A percentile compares a stretch with the other conserved stretches of the same genome.
phyloP scores from a whole-genome alignment of 2,797 vertebrate genomes.

The Ctenochaetus hawaiiensis region DNA sequence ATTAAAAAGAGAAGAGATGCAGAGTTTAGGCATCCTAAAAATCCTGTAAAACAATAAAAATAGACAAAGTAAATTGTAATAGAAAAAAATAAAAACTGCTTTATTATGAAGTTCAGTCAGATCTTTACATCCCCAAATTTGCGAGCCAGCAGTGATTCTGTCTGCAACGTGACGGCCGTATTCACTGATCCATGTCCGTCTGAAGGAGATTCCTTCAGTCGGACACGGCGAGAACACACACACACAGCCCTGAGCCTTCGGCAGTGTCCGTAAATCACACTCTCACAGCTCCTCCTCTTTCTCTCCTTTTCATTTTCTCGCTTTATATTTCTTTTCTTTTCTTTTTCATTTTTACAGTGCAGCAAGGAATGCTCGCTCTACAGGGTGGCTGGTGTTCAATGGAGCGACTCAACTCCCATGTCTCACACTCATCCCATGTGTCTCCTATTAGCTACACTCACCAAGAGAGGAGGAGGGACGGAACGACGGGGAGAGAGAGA shows the following conservation, averaged over 20 bases:
- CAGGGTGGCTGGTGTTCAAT: slow-evolving; percentile 80
- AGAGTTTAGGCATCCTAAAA: slow-evolving; percentile 11
- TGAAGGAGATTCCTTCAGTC: slow-evolving; percentile 74
- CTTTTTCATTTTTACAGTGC: slow-evolving; percentile 69
- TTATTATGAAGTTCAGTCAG: slow-evolving; percentile 17
- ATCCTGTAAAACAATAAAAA: not conserved
- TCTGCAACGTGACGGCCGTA: slow-evolving; percentile 46
- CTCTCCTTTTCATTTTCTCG: slow-evolving; percentile 64
- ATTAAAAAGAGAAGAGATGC: slow-evolving; percentile 15
- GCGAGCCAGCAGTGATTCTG: slow-evolving; percentile 33
- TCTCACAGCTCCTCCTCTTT: slow-evolving; percentile 68
- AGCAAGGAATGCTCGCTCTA: slow-evolving; percentile 79
- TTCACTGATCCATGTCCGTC: slow-evolving; percentile 65
- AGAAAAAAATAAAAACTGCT: slow-evolving; percentile 13
- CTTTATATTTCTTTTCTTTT: slow-evolving; percentile 23
- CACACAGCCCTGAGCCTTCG: slow-evolving; percentile 67
- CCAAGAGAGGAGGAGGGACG: slow-evolving; percentile 66
- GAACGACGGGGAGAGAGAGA: slow-evolving; percentile 34
- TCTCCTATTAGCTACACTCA: slow-evolving; percentile 79
- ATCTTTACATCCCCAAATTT: slow-evolving; percentile 24
- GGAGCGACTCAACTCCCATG: slow-evolving; percentile 81
- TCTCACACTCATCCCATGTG: slow-evolving; percentile 84
- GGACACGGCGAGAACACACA: slow-evolving; percentile 64
- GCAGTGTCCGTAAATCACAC: slow-evolving; percentile 75
- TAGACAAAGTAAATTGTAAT: not conserved